Evolutionary conservation across 2,888 invertebrate species (phyloP).

Genomic region (Drosophila mercatorum): DNA sequence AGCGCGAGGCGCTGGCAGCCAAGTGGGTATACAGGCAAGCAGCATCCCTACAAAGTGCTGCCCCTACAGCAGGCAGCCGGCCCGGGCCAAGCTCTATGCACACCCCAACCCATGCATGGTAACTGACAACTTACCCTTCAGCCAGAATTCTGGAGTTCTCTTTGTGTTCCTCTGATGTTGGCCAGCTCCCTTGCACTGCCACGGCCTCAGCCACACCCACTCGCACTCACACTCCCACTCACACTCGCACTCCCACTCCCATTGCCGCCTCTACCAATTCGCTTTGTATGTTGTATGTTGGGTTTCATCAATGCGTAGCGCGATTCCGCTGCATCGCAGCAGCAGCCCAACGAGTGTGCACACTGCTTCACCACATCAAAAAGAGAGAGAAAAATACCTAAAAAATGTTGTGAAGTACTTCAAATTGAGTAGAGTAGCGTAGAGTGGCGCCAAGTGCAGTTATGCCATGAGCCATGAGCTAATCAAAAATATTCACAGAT

Average conservation of each 20-base stretch:
- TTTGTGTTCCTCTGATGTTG: conserved; percentile 21
- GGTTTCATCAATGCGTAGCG: conserved; percentile 39
- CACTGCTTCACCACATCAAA: conserved; percentile 6
- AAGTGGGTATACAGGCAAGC: conserved; percentile 17
- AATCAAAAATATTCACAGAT: conserved; percentile 1
- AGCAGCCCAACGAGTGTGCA: background rate
- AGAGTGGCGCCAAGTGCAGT: background rate
- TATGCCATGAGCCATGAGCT: background rate
- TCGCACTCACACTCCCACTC: too few relatives aligned
- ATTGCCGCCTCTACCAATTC: too few relatives aligned
- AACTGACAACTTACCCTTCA: conserved; percentile 3
- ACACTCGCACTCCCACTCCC: background rate
- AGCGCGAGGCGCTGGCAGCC: conserved; percentile 29
- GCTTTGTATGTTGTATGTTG: conserved; percentile 3
- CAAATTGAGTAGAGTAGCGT: background rate
- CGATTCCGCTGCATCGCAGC: conserved; percentile 14
- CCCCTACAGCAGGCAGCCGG: background rate
- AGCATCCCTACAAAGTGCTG: background rate
- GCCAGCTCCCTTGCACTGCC: background rate
- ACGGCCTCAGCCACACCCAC: too few relatives aligned
- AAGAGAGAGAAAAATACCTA: background rate
- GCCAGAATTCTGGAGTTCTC: conserved; percentile 21
- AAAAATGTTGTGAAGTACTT: background rate
- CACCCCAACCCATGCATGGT: background rate
- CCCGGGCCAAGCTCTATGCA: background rate